Base-by-base conservation (phyloP, 2,888 invertebrate genomes). In the Pomacea canaliculata region DNA sequence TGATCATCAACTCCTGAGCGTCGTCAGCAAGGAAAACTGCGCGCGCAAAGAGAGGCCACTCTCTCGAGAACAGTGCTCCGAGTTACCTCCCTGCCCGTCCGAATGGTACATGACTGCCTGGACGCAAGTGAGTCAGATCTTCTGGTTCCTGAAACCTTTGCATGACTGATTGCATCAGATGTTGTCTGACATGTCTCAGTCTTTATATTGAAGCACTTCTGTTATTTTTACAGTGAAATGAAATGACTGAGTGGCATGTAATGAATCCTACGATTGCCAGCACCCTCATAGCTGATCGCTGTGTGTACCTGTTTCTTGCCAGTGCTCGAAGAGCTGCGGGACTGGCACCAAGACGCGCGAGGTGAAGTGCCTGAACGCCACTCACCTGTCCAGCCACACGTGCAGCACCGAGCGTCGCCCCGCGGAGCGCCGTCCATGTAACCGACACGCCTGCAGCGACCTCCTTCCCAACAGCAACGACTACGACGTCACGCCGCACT, bases 51-150 rank as follows among this genome's bases (percentile, higher is more conserved):
- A 92, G 3, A 94, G 93, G 86, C 97, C 97, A 0, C 92, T 93
- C 19, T 89, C 92, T 0, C 93, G 94, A 82, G 93, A 94, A 85
- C 91, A 92, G 16, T 97, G 97, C 87, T 71, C 77, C 0, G 90
- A 91, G 74, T 81, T 85, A 90, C 92, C 84, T 86, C 90, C 84
- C 13, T 96, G 96, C 88, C 92, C 92, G 0, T 93, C 95, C 0
- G 93, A 94, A 80, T 96, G 95, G 95, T 95, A 94, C 88, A 93
- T 93, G 72, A 95, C 95, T 68, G 94, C 95, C 87, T 96, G 96
- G 95, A 92, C 93, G 76, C 92, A 94, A 93, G 94, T 94, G 91
- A 86, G 84, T 62, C 7, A 56, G 37, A 37, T 5, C 37, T 37
- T 37, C 37, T 3, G 37, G 37, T 37, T 23, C 23, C 23, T 23